Evolutionary conservation across 2,797 vertebrate species (phyloP).

Genomic region (Poecilia wingei): DNA sequence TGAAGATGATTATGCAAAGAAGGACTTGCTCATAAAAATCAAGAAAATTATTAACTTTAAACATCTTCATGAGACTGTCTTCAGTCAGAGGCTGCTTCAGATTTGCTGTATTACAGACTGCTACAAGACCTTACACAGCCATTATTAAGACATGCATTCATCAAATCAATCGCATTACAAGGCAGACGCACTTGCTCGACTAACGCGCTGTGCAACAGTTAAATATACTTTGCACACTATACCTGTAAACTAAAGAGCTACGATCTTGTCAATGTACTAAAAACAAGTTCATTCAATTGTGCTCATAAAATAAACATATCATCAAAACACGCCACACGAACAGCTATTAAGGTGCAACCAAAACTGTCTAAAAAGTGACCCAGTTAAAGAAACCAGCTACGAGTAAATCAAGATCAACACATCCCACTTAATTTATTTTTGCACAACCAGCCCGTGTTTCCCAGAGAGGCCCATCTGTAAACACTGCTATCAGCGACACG

Average conservation of each 20-base stretch:
- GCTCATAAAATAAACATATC: neutral
- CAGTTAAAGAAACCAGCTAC: neutral
- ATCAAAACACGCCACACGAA: too few relatives aligned
- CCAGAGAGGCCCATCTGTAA: slow-evolving; percentile 58
- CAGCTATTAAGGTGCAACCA: too few relatives aligned
- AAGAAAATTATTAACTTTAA: neutral
- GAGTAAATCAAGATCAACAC: neutral
- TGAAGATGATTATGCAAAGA: too few relatives aligned
- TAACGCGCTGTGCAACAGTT: neutral
- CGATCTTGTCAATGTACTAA: neutral
- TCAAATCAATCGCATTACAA: neutral
- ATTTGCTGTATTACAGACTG: neutral
- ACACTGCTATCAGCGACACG: slow-evolving; percentile 36
- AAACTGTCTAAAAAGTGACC: neutral
- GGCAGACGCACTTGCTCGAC: neutral
- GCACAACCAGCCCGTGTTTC: neutral
- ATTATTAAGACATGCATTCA: neutral
- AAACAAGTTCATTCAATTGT: neutral
- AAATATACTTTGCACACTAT: neutral
- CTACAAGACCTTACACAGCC: neutral
- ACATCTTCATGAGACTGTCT: neutral
- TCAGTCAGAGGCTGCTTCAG: neutral
- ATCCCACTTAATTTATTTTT: neutral
- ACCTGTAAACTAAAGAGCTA: neutral
- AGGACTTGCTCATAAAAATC: neutral